A percentile compares a stretch with the other conserved stretches of the same genome.
phyloP scores from a whole-genome alignment of 1,140 invertebrate species.

The Pteromalus puparum region DNA sequence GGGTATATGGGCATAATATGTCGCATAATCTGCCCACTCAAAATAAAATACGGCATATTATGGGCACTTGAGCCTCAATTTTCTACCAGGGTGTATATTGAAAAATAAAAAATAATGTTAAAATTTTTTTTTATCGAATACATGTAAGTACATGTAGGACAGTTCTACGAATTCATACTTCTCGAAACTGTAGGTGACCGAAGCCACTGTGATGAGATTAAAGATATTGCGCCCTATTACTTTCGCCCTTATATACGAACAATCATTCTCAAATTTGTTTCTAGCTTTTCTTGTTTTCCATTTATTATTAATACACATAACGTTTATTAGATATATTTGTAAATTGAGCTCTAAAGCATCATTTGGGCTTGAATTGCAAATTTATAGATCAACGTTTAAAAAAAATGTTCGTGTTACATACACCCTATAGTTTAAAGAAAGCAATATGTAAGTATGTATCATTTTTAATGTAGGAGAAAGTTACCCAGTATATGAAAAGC shows the following conservation, averaged over 20 bases:
- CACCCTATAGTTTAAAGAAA: too few species aligned
- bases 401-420: too few species aligned
- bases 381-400: too few species aligned
- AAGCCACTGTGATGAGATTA: conserved; percentile 6
- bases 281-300: background rate
- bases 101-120: background rate
- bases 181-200: background rate
- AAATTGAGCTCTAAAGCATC: background rate
- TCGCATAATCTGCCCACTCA: too few species aligned
- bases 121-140: background rate
- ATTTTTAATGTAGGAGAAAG: too few species aligned
- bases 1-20: too few species aligned
- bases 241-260: background rate
- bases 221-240: conserved; percentile 28
- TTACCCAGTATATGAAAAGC: too few species aligned
- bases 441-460: too few species aligned
- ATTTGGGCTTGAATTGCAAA: background rate
- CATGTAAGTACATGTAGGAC: background rate
- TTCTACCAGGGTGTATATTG: too few species aligned
- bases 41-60: too few species aligned
- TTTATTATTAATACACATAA: background rate
- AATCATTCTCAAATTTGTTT: background rate
- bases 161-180: too few species aligned
- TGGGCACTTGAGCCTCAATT: too few species aligned
- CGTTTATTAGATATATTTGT: conserved; percentile 19